Base-by-base conservation (phyloP, 1,140 invertebrate genomes). In the Ericerus pela region DNA sequence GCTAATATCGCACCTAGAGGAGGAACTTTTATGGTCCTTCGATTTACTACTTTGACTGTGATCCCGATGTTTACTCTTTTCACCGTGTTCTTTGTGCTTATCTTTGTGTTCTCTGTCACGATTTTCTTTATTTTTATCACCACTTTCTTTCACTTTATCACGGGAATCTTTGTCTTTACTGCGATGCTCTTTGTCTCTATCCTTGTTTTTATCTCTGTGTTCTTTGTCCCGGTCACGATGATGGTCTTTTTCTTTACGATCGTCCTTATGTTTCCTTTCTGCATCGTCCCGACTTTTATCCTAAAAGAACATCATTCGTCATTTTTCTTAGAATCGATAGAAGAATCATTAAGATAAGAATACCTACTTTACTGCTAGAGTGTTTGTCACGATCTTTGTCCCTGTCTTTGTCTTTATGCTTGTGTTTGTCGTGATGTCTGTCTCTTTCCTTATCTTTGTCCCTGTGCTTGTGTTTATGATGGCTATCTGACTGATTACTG, bases 11-110 rank as follows among this genome's bases (percentile, higher is more conserved):
- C 26, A 47, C 41, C 41, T 24, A 2, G 41, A 47, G 8, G 41
- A 24, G 16, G 41, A 47, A 22, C 41, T 47, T 10, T 24, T 18
- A 24, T 47, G 41, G 22, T 47, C 41, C 26, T 47, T 47, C 11
- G 41, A 47, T 47, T 47, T 47, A 47, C 41, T 41, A 41, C 37
- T 47, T n/a, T n/a, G n/a, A n/a, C n/a, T n/a, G n/a, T n/a, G n/a
- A 24, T 47, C 41, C 20, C 26, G 41, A 24, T 24, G 22, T 24
- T 22, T 47, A 14, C 26, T 18, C 14, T 47, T 47, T 8, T 47
- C 41, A 3, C 20, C 22, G 16, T 47, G 41, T 24, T 24, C 26
- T 47, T 47, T 47, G 16, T 16, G 11, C 14, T 24, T 47, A 24
- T 47, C 41, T 22, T 47, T 47, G 20, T 47, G 41, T 14, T 47